phyloP scores from a whole-genome alignment of 2,888 invertebrate species.

The Eumerus sabulonum region DNA sequence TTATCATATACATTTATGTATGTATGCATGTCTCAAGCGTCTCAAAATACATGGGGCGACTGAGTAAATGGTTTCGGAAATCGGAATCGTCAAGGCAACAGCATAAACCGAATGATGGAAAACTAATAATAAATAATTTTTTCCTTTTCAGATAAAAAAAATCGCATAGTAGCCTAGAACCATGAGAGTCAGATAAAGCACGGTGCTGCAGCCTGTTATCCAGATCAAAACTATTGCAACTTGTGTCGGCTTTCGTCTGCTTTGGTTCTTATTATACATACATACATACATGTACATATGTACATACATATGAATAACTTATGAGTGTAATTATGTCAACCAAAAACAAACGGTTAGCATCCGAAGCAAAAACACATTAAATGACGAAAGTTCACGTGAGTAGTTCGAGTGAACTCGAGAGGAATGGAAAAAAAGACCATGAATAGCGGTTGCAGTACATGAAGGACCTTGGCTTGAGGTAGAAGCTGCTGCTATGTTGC shows the following conservation, averaged over 20 bases:
- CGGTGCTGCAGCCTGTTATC: constrained; percentile 2
- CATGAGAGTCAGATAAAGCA: not conserved
- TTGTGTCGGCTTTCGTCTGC: constrained; percentile 39
- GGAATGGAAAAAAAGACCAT: not conserved
- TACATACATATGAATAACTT: constrained; percentile 60
- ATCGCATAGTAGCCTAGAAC: not conserved
- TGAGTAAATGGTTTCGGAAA: constrained; percentile 18
- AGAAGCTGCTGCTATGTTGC: constrained; percentile 7
- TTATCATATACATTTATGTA: not conserved
- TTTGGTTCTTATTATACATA: constrained; percentile 31
- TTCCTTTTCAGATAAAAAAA: constrained; percentile 29
- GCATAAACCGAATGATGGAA: not conserved
- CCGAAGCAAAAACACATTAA: too few relatives aligned
- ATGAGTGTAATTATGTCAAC: constrained; percentile 47
- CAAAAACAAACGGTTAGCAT: not conserved
- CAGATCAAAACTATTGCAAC: constrained; percentile 45
- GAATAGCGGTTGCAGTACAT: constrained; percentile 5
- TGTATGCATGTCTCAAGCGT: too few relatives aligned
- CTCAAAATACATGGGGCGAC: too few relatives aligned
- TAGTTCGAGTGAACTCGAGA: not conserved
- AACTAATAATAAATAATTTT: constrained; percentile 43
- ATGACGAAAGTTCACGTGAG: constrained; percentile 42
- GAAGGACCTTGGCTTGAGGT: constrained; percentile 51
- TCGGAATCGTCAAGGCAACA: constrained; percentile 61
- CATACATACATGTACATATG: too few relatives aligned